Evolutionary conservation across 2,888 invertebrate species (phyloP).

Genomic region (Nasonovia ribisnigri): DNA sequence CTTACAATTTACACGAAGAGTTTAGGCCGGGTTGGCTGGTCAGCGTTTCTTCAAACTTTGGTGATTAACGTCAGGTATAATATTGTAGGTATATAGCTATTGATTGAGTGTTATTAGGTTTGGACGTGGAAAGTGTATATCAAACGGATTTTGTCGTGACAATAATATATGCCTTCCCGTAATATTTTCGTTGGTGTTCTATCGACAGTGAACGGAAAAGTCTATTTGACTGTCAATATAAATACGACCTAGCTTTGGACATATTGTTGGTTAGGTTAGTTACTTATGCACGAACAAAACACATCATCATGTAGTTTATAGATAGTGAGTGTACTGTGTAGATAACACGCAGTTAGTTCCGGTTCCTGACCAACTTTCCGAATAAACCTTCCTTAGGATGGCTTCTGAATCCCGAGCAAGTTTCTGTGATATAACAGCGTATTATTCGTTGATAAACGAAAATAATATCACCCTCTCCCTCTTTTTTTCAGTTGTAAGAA

Average conservation of each 20-base stretch:
- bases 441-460: neutral
- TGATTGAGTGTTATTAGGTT: neutral
- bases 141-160: neutral
- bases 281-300: neutral
- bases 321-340: neutral
- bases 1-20: neutral
- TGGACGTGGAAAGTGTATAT: neutral
- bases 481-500: no score
- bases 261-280: neutral
- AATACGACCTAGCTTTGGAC: neutral
- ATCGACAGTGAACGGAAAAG: neutral
- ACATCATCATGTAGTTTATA: neutral
- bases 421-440: neutral
- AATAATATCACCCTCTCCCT: neutral
- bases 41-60: neutral
- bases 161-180: neutral
- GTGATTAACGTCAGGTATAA: neutral
- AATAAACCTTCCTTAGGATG: neutral
- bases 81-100: neutral
- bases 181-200: neutral
- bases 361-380: neutral
- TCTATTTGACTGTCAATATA: neutral
- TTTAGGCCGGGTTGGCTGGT: neutral
- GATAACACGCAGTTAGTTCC: neutral
- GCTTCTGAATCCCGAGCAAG: neutral